phyloP scores from a whole-genome alignment of 2,888 invertebrate genomes.

The Hypselothyrea guttata region DNA sequence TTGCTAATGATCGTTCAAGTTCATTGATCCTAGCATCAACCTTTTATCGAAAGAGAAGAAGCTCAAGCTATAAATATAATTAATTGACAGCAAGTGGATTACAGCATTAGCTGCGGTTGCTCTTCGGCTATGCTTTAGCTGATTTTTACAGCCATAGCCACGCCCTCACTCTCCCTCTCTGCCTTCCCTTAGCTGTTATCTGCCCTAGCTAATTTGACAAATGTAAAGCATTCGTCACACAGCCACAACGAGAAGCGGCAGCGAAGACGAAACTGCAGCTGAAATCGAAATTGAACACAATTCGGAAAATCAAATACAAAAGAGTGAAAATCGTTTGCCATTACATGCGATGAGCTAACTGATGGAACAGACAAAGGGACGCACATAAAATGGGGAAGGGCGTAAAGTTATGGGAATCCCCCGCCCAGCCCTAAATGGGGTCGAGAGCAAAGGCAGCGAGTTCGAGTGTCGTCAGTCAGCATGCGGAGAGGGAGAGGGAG shows the following conservation, averaged over 20 bases:
- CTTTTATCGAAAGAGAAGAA: constrained; percentile 12
- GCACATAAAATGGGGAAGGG: background rate
- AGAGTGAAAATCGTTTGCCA: constrained; percentile 69
- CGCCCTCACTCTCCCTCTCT: constrained; percentile 17
- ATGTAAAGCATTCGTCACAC: constrained; percentile 65
- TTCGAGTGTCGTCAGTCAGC: constrained; percentile 12
- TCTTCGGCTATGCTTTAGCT: constrained; percentile 13
- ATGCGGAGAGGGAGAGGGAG: too few species aligned
- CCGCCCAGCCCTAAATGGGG: constrained; percentile 5
- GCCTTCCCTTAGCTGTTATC: constrained; percentile 26
- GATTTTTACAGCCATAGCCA: constrained; percentile 9
- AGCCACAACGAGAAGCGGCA: constrained; percentile 3
- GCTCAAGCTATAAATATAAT: constrained; percentile 44
- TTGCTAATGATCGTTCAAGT: background rate
- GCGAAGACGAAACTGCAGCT: background rate
- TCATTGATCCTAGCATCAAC: constrained; percentile 21
- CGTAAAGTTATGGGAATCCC: constrained; percentile 15
- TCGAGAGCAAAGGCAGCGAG: constrained; percentile 7
- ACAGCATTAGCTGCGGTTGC: constrained; percentile 35
- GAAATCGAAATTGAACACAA: constrained; percentile 52
- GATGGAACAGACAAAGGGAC: constrained; percentile 29
- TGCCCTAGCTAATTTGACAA: constrained; percentile 68
- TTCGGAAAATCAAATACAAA: constrained; percentile 69
- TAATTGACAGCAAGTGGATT: constrained; percentile 65
- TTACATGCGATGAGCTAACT: constrained; percentile 56